These are phyloP conservation scores for Cephus rjabovi DNA, from an alignment of 2,888 invertebrate species.

Conservation along the genomic window DNA sequence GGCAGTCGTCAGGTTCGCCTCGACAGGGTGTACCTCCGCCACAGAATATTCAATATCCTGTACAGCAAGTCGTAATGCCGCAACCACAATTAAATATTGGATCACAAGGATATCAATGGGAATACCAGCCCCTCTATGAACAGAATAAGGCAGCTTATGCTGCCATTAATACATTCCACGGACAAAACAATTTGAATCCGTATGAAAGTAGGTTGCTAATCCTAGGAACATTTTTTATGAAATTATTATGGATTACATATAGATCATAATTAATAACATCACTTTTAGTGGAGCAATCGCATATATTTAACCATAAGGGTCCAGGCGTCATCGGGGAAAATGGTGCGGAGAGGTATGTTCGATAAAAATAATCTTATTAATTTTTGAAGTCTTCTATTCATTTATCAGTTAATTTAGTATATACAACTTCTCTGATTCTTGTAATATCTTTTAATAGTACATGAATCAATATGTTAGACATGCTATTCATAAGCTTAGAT, in stretches of 20 bases:
- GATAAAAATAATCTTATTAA: background rate
- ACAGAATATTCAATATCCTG: constrained; percentile 44
- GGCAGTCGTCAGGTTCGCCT: constrained; percentile 43
- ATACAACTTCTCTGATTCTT: background rate
- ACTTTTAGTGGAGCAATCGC: constrained; percentile 41
- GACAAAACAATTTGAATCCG: constrained; percentile 40
- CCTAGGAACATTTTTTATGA: background rate
- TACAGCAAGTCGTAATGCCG: constrained; percentile 38
- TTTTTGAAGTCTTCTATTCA: background rate
- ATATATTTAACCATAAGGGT: constrained; percentile 57
- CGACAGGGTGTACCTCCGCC: constrained; percentile 44
- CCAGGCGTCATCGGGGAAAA: constrained; percentile 49
- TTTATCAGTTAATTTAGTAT: background rate
- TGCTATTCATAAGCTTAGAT: background rate
- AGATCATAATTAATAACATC: background rate
- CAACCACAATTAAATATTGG: constrained; percentile 45
- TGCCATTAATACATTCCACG: constrained; percentile 40
- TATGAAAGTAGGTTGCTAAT: constrained; percentile 50
- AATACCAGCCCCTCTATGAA: constrained; percentile 54
- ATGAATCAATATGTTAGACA: background rate
- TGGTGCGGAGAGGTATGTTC: constrained; percentile 38
- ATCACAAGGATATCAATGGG: constrained; percentile 53
- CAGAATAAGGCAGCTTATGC: constrained; percentile 50
- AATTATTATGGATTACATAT: background rate
- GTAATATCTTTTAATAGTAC: background rate